Evolutionary conservation across 2,888 invertebrate species (phyloP).

Genomic region (Diplolepis rosae): DNA sequence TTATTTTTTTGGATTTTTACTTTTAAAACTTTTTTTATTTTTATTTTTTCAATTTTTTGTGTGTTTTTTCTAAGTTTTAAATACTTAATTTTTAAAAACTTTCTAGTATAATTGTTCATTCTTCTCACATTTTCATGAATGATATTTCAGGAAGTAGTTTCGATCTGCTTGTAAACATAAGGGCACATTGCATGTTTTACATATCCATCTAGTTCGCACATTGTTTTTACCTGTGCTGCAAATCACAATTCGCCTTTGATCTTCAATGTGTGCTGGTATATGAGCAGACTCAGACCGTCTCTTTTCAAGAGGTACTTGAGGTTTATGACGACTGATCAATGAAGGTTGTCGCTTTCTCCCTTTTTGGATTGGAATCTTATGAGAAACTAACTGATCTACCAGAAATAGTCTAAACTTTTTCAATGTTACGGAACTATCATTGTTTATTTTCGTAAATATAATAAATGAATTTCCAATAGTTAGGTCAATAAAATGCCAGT

Average conservation of each 20-base stretch:
- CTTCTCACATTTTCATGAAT: no score
- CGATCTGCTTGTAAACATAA: not conserved
- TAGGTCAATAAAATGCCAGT: conserved; percentile 28
- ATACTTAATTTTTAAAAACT: no score
- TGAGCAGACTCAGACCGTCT: conserved; percentile 32
- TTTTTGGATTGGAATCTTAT: conserved; percentile 24
- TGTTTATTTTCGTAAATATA: not conserved
- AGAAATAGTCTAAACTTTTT: conserved; percentile 24
- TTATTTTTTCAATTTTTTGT: no score
- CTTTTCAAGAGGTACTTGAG: conserved; percentile 27
- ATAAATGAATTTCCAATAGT: conserved; percentile 26
- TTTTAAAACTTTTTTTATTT: no score
- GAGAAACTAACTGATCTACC: conserved; percentile 16
- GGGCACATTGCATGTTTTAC: not conserved
- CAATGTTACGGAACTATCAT: not conserved
- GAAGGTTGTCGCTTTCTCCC: conserved; percentile 25
- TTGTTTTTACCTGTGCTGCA: not conserved
- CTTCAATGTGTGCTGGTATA: conserved; percentile 31
- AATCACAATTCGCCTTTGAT: conserved; percentile 33
- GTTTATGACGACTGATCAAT: not conserved
- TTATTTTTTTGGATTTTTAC: no score
- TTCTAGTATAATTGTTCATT: no score
- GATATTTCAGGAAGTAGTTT: not conserved
- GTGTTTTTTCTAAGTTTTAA: no score
- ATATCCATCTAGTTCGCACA: not conserved